phyloP scores from a whole-genome alignment of 2,797 vertebrate genomes.

The Miichthys miiuy region DNA sequence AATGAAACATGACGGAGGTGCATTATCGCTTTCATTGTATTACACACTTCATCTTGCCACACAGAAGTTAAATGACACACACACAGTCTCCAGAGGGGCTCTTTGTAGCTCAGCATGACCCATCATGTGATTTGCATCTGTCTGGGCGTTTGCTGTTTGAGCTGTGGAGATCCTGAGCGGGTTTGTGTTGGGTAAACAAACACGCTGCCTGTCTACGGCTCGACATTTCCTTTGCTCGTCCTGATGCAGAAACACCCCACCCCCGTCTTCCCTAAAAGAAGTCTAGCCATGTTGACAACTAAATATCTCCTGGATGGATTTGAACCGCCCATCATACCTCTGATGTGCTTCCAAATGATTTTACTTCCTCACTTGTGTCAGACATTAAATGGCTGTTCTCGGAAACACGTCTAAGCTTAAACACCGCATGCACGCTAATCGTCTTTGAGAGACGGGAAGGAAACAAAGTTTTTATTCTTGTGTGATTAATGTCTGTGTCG shows the following conservation, averaged over 20 bases:
- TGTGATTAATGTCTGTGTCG: conserved; percentile 65
- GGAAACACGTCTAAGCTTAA: conserved; percentile 48
- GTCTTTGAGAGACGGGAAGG: conserved; percentile 35
- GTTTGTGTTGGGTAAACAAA: conserved; percentile 77
- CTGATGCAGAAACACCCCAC: conserved; percentile 18
- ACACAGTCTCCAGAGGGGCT: conserved; percentile 40
- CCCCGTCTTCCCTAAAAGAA: neutral
- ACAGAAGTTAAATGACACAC: conserved; percentile 58
- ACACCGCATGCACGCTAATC: conserved; percentile 39
- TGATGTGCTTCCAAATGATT: conserved; percentile 58
- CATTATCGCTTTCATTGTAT: conserved; percentile 60
- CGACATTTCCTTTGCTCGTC: conserved; percentile 75
- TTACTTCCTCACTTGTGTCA: conserved; percentile 37
- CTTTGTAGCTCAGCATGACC: conserved; percentile 48
- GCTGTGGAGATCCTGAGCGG: conserved; percentile 31
- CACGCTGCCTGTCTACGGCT: conserved; percentile 58
- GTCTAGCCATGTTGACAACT: conserved; percentile 60
- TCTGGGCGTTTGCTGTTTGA: conserved; percentile 50
- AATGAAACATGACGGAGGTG: conserved; percentile 76
- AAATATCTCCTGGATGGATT: conserved; percentile 49
- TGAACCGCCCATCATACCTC: conserved; percentile 20
- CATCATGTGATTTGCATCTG: conserved; percentile 68
- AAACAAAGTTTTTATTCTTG: conserved; percentile 32
- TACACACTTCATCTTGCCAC: conserved; percentile 66
- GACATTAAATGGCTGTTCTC: conserved; percentile 52